Base-by-base conservation (phyloP, 2,113 vertebrate species). In the Edolisoma coerulescens region DNA sequence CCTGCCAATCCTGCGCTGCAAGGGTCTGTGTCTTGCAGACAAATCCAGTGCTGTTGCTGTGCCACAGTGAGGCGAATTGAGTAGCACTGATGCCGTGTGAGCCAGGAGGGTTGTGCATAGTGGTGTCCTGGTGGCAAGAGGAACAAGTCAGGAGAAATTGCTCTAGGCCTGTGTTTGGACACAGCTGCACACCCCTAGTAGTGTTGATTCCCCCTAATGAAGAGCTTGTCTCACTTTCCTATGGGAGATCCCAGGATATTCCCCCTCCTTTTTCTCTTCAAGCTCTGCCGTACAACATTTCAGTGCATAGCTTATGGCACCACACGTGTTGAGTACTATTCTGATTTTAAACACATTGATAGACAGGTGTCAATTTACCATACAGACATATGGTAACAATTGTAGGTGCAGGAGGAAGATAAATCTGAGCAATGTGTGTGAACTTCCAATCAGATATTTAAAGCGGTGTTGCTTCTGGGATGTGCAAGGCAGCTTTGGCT, bases 401-500 rank as follows among this genome's bases (percentile, higher is more conserved):
- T 84, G 22, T 0, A 86, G 63, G 30, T 54, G 20, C 44, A 65
- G 63, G 54, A 59, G 37, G 26, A 79, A 37, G 54, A 56, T 30
- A 49, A 65, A 63, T 70, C 47, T 78, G 42, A 94, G 35, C 50
- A 47, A 32, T 74, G 13, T 0, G 5, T 61, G 26, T 74, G 76
- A 80, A 28, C 26, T 94, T 79, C 59, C 57, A 49, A 4, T 41
- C 23, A 15, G 41, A 5, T 87, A 54, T 81, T 91, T 93, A 78
- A 76, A 92, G 65, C 85, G 35, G 13, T 49, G 22, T 76, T 89
- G 27, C 35, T 90, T 93, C 52, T 60, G 53, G 65, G 74, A 73
- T 85, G 70, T 82, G 65, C 57, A 76, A 49, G 76, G 41, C 87
- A 73, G 30, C 52, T 56, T 69, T 85, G 49, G 18, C 33, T 85